Conservation (phyloP, 23 tunicate genomes). For the Halocynthia aurantium region DNA sequence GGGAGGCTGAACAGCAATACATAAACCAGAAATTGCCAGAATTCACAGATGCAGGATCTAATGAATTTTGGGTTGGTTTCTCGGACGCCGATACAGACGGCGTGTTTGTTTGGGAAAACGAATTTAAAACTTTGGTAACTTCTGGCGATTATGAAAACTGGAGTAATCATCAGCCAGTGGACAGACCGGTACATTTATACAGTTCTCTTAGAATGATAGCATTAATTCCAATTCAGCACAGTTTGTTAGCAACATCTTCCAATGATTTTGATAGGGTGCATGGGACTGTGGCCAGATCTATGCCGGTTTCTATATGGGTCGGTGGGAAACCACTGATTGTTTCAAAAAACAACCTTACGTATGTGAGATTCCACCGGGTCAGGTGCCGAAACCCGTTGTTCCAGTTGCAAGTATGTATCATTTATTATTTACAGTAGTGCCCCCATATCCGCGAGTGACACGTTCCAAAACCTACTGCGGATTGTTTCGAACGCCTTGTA, state of each 20-base stretch:
- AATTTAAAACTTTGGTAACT: conserved; percentile 18
- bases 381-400: conserved; percentile 31
- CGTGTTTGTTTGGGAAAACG: conserved; percentile 74
- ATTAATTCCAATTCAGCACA: not conserved
- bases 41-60: conserved; percentile 58
- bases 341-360: conserved; percentile 76
- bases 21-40: conserved; percentile 49
- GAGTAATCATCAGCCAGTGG: conserved; percentile 66
- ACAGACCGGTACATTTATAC: conserved; percentile 32
- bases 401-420: conserved; percentile 58
- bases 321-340: conserved; percentile 90
- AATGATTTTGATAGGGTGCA: conserved; percentile 32
- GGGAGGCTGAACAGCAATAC: conserved; percentile 58
- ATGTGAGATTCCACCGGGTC: conserved; percentile 85
- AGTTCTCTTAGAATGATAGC: not conserved
- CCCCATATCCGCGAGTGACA: too few species aligned
- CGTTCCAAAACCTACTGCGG: too few species aligned
- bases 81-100: conserved; percentile 88
- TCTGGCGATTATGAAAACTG: conserved; percentile 42
- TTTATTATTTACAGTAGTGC: too few species aligned
- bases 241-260: not conserved
- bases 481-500: too few species aligned
- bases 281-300: conserved; percentile 97
- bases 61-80: conserved; percentile 84
- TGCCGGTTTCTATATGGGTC: conserved; percentile 52